Evolutionary conservation across 1,140 invertebrate genomes (phyloP).

Genomic region (Marisa cornuarietis): DNA sequence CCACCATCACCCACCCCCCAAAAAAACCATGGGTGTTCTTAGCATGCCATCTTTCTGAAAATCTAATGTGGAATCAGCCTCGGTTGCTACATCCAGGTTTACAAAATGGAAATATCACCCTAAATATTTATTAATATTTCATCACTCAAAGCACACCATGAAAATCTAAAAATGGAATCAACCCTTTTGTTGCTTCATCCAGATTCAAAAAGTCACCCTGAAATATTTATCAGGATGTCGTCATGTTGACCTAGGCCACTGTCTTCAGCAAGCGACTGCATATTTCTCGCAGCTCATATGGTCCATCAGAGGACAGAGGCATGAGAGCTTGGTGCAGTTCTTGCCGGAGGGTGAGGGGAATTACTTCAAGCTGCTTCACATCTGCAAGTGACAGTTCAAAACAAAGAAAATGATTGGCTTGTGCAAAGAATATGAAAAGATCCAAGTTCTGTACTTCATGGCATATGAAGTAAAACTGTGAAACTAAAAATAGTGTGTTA

Average conservation of each 20-base stretch:
- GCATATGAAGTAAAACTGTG: too few species aligned
- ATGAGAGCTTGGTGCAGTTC: constrained; percentile 10
- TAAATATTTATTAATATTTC: too few species aligned
- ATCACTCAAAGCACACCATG: too few species aligned
- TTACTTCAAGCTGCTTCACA: constrained; percentile 5
- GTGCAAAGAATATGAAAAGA: background rate
- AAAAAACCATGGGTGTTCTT: too few species aligned
- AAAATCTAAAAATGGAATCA: background rate
- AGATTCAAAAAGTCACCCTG: background rate
- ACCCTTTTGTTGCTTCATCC: background rate
- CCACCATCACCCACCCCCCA: too few species aligned
- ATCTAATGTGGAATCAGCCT: too few species aligned
- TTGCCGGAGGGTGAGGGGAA: background rate
- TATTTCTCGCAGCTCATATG: constrained; percentile 15
- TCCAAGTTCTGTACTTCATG: too few species aligned
- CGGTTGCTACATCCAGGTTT: too few species aligned
- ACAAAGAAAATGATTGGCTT: background rate
- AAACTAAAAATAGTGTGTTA: too few species aligned
- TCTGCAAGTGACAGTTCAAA: background rate
- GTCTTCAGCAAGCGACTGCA: constrained; percentile 13
- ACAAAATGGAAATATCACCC: too few species aligned
- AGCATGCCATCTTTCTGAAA: too few species aligned
- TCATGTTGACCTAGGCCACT: background rate
- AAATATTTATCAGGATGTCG: background rate
- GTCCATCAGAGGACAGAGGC: constrained; percentile 5